These are phyloP conservation scores for Xerus inauris DNA, from an alignment of 2,113 vertebrate species.

Conservation along the genomic window DNA sequence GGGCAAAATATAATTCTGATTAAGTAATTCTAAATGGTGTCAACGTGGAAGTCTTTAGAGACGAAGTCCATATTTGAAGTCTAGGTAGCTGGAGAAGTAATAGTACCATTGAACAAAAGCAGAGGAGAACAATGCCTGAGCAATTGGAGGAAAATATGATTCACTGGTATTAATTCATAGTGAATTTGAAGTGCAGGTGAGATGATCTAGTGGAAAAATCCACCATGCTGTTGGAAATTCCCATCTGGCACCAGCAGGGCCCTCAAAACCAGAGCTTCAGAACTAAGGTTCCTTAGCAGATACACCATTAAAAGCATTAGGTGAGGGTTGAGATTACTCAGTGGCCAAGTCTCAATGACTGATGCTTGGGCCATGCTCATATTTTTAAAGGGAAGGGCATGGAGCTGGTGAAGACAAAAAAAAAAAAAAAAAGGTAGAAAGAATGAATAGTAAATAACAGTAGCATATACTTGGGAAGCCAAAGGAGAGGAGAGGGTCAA, in stretches of 20 bases:
- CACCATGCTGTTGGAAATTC: not conserved
- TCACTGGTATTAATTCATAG: not conserved
- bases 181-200: not conserved
- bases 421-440: not conserved
- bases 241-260: not conserved
- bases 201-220: not conserved
- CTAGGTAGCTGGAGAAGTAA: not conserved
- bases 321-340: not conserved
- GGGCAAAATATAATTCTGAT: not conserved
- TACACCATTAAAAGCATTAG: not conserved
- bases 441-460: not conserved
- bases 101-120: not conserved
- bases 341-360: not conserved
- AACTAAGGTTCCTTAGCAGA: not conserved
- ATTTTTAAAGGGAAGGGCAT: constrained; percentile 33
- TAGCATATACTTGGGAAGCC: not conserved
- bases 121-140: not conserved
- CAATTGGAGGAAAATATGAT: not conserved
- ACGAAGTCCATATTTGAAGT: not conserved
- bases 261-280: not conserved
- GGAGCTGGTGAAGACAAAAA: not conserved
- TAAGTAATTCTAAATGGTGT: not conserved
- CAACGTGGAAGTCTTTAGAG: not conserved
- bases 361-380: not conserved
- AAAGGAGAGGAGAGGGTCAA: not conserved